A percentile compares a stretch with the other conserved stretches of the same genome.
phyloP scores from a whole-genome alignment of 2,888 invertebrate genomes.

The Thecophora atra region DNA sequence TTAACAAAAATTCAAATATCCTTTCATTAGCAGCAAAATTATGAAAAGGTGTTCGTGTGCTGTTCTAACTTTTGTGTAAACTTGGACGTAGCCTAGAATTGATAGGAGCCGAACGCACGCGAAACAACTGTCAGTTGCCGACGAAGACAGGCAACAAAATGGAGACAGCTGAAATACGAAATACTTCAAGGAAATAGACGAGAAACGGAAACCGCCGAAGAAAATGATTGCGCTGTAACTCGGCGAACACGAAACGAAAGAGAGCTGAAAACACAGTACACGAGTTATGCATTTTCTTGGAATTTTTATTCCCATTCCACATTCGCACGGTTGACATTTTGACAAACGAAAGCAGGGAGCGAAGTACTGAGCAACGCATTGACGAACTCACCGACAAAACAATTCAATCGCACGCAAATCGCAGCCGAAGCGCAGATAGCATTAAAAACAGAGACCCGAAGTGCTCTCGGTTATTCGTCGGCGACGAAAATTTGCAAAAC shows the following conservation, averaged over 20 bases:
- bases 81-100: constrained; percentile 14
- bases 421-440: constrained; percentile 27
- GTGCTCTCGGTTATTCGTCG: background rate
- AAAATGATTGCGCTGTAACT: constrained; percentile 12
- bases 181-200: constrained; percentile 32
- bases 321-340: constrained; percentile 15
- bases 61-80: constrained; percentile 22
- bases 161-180: constrained; percentile 41
- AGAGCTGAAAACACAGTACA: constrained; percentile 2
- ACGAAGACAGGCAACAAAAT: constrained; percentile 39
- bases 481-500: constrained; percentile 27
- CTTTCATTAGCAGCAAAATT: constrained; percentile 5
- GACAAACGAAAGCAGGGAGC: constrained; percentile 14
- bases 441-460: constrained; percentile 17
- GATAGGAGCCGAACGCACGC: constrained; percentile 37
- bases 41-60: constrained; percentile 2
- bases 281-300: constrained; percentile 20
- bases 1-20: constrained; percentile 12
- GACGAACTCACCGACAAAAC: constrained; percentile 18
- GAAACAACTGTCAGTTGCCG: constrained; percentile 11
- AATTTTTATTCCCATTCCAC: constrained; percentile 12
- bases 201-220: constrained; percentile 35
- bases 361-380: constrained; percentile 2
- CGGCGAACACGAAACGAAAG: background rate
- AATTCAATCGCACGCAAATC: background rate